Evolutionary conservation across 1,140 invertebrate genomes (phyloP).

Genomic region (Zaprionus davidi): DNA sequence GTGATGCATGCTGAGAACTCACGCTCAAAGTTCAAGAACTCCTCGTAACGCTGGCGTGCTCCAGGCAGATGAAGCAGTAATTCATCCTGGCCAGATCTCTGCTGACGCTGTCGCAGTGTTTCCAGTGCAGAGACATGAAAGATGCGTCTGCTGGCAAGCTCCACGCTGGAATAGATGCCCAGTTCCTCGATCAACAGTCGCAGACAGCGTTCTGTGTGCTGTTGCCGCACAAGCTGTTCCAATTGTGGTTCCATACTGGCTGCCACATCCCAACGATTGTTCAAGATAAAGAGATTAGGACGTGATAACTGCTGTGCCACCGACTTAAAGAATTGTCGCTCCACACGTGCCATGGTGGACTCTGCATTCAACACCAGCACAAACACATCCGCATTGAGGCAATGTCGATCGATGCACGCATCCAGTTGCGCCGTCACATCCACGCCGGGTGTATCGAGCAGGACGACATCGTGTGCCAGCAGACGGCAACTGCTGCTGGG

Average conservation of each 20-base stretch:
- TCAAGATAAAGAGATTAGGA: slow-evolving; percentile 99
- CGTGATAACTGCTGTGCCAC: slow-evolving; percentile 98
- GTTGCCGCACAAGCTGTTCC: slow-evolving; percentile 93
- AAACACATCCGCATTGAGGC: slow-evolving; percentile 99
- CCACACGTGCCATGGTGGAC: slow-evolving; percentile 93
- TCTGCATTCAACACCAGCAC: slow-evolving; percentile 99
- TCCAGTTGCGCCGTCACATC: slow-evolving; percentile 99
- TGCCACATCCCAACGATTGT: slow-evolving; percentile 99
- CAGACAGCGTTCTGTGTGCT: slow-evolving; percentile 96
- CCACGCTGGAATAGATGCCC: slow-evolving; percentile 91
- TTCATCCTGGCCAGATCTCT: slow-evolving; percentile 79
- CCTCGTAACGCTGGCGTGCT: slow-evolving; percentile 95
- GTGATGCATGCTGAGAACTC: slow-evolving; percentile 99
- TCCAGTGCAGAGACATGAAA: slow-evolving; percentile 99
- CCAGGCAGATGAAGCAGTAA: slow-evolving; percentile 69
- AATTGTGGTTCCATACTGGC: slow-evolving; percentile 95
- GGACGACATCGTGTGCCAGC: slow-evolving; percentile 97
- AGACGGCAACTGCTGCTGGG: slow-evolving; percentile 96
- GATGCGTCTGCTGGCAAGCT: slow-evolving; percentile 96
- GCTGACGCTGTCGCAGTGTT: slow-evolving; percentile 91
- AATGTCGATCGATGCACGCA: slow-evolving; percentile 99
- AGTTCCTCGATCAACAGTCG: slow-evolving; percentile 97
- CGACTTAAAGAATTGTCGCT: slow-evolving; percentile 99
- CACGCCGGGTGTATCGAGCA: slow-evolving; percentile 99
- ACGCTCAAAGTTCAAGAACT: slow-evolving; percentile 98